Percentiles rank a stretch among this genome's conserved stretches.
These are phyloP conservation scores for Malurus cyaneus DNA, from an alignment of 2,113 vertebrate genomes.

Conservation along the genomic window DNA sequence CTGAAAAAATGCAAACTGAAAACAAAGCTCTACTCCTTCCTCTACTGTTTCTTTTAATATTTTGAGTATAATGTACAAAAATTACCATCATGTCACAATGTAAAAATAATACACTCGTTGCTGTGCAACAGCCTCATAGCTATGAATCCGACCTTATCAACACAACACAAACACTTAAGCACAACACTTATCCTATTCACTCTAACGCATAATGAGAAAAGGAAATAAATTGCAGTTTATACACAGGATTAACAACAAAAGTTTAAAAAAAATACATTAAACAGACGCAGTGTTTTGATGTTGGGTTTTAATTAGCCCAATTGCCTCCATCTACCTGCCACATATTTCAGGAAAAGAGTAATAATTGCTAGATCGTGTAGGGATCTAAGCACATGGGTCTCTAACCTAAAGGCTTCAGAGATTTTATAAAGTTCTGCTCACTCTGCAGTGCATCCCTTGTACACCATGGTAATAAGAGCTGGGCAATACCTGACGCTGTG, in stretches of 20 bases:
- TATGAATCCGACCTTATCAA: not conserved
- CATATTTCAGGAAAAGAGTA: not conserved
- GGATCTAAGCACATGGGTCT: not conserved
- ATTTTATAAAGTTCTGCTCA: not conserved
- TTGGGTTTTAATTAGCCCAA: not conserved
- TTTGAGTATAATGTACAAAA: not conserved
- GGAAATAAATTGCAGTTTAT: not conserved
- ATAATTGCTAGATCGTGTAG: not conserved
- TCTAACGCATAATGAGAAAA: not conserved
- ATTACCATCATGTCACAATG: not conserved
- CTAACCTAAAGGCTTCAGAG: not conserved
- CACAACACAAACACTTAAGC: not conserved
- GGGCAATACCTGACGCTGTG: not conserved
- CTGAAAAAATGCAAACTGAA: not conserved
- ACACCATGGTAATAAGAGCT: not conserved
- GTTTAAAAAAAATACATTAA: not conserved
- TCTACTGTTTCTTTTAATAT: not conserved
- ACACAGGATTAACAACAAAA: not conserved
- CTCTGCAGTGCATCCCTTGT: not conserved
- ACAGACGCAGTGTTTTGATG: not conserved
- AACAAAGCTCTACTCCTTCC: not conserved
- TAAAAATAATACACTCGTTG: not conserved
- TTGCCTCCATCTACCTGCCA: not conserved
- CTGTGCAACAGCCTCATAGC: not conserved
- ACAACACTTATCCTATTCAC: not conserved